Conservation (phyloP, 2,888 invertebrate genomes). For the Epirrhoe alternata region DNA sequence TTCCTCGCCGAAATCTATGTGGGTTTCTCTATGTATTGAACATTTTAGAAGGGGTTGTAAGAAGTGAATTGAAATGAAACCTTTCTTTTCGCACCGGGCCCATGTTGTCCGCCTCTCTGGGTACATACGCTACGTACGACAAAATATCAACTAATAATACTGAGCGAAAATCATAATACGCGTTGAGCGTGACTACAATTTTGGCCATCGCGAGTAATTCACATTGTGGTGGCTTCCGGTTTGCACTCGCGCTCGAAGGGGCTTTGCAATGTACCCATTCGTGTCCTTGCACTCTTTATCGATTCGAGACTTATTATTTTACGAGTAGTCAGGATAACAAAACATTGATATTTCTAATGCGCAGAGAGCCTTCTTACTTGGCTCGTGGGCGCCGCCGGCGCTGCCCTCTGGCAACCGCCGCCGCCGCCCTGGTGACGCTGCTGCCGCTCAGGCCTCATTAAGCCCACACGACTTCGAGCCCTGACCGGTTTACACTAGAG, state of each 20-base stretch:
- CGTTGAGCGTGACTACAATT: conserved; percentile 75
- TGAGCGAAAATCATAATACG: conserved; percentile 79
- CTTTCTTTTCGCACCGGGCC: conserved; percentile 67
- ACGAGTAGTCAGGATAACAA: not conserved
- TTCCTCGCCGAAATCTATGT: conserved; percentile 72
- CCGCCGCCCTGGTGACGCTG: conserved; percentile 3
- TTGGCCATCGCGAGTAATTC: conserved; percentile 80
- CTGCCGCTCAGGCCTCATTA: conserved; percentile 11
- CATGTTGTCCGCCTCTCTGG: conserved; percentile 60
- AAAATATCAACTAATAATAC: conserved; percentile 75
- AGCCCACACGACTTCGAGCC: conserved; percentile 18
- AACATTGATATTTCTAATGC: conserved; percentile 8
- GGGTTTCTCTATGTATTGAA: conserved; percentile 59
- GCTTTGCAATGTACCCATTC: conserved; percentile 39
- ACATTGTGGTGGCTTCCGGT: conserved; percentile 48
- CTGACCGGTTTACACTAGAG: conserved; percentile 16
- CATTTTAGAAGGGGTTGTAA: conserved; percentile 47
- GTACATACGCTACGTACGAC: conserved; percentile 57
- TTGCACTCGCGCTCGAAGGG: conserved; percentile 43
- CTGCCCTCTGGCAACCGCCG: not conserved
- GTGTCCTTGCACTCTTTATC: conserved; percentile 12
- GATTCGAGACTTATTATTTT: conserved; percentile 13
- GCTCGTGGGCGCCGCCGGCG: conserved; percentile 5
- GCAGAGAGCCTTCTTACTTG: conserved; percentile 1
- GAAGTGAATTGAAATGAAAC: conserved; percentile 53